These are phyloP conservation scores for Heteromormyrus szaboi DNA, from an alignment of 2,797 vertebrate genomes.

Conservation along the genomic window DNA sequence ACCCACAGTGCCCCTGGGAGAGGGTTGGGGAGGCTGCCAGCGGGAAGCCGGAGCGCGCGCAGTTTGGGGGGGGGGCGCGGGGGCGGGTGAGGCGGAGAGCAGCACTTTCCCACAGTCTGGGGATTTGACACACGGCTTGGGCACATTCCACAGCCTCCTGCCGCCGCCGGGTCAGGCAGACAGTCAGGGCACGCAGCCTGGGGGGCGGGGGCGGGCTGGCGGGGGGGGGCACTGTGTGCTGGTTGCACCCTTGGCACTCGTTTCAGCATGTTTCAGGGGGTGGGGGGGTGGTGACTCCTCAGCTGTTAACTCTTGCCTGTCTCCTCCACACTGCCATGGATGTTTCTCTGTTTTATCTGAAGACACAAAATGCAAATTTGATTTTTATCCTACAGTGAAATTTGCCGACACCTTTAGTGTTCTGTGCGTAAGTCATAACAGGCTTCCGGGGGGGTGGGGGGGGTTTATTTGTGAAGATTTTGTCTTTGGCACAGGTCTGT, in stretches of 20 bases:
- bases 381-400: background rate
- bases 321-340: background rate
- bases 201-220: slow-evolving; percentile 35
- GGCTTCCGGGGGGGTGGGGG: background rate
- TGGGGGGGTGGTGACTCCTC: slow-evolving; percentile 26
- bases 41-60: background rate
- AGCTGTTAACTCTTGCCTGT: slow-evolving; percentile 37
- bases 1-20: slow-evolving; percentile 52
- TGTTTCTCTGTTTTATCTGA: background rate
- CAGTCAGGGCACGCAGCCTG: slow-evolving; percentile 64
- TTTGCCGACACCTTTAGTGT: background rate
- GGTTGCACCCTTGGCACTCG: slow-evolving; percentile 60
- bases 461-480: background rate
- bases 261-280: slow-evolving; percentile 2
- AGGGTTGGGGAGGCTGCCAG: slow-evolving; percentile 66
- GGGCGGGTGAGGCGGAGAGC: slow-evolving; percentile 78
- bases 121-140: slow-evolving; percentile 96
- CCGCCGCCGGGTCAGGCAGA: slow-evolving; percentile 55
- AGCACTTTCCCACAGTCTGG: slow-evolving; percentile 98
- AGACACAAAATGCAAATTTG: background rate
- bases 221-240: slow-evolving; percentile 48
- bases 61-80: slow-evolving; percentile 44
- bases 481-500: background rate
- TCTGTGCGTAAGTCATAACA: background rate
- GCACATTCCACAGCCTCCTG: slow-evolving; percentile 88